A percentile compares a stretch with the other conserved stretches of the same genome.
These are phyloP conservation scores for Teleogryllus oceanicus DNA, from an alignment of 2,888 invertebrate species.

Conservation along the genomic window DNA sequence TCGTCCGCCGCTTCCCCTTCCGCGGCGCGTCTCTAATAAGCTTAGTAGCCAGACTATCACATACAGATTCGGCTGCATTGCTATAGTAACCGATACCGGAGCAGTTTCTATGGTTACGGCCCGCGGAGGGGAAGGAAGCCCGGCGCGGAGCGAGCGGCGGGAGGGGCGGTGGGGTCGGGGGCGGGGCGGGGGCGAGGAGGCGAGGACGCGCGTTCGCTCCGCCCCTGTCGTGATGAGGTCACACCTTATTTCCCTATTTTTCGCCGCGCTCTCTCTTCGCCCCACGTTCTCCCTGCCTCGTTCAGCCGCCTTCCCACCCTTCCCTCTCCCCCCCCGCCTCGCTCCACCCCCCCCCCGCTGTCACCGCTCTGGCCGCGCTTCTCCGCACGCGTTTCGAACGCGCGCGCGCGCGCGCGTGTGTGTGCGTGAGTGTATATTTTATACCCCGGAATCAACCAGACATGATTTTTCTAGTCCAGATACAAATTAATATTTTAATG, in stretches of 20 bases:
- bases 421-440: neutral
- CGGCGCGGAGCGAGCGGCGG: neutral
- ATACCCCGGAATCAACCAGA: neutral
- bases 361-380: no score
- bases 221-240: slow-evolving; percentile 19
- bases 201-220: neutral
- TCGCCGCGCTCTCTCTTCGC: neutral
- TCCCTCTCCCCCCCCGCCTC: neutral
- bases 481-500: neutral
- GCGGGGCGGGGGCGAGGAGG: neutral
- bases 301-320: neutral
- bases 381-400: no score
- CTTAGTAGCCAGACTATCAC: slow-evolving; percentile 18
- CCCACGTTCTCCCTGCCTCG: neutral
- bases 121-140: neutral
- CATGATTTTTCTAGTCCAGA: neutral
- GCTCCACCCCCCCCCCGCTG: neutral
- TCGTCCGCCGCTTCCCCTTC: neutral
- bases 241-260: slow-evolving; percentile 20
- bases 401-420: no score
- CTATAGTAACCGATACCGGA: slow-evolving; percentile 29
- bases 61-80: slow-evolving; percentile 20
- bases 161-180: neutral
- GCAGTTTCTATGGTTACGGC: slow-evolving; percentile 29
- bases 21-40: neutral